These are phyloP conservation scores for Malacosoma neustria DNA, from an alignment of 2,888 invertebrate species.

Conservation along the genomic window DNA sequence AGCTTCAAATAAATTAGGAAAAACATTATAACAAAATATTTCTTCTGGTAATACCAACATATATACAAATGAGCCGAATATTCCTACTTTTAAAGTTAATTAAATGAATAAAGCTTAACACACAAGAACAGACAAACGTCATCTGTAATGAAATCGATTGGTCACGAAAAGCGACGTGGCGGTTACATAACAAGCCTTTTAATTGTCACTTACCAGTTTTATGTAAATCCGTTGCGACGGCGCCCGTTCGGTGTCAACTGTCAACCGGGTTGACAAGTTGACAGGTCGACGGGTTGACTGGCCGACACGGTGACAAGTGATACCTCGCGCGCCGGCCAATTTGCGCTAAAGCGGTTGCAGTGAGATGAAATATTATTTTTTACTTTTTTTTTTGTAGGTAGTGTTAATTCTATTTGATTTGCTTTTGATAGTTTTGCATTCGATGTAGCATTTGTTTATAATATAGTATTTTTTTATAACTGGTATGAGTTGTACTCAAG, in stretches of 20 bases:
- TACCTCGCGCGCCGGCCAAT: conserved; percentile 52
- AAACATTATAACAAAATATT: too few relatives aligned
- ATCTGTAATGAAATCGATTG: conserved; percentile 18
- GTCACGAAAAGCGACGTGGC: conserved; percentile 4
- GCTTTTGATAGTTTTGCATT: too few relatives aligned
- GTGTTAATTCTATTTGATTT: too few relatives aligned
- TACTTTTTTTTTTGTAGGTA: conserved; percentile 12
- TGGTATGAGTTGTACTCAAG: too few relatives aligned
- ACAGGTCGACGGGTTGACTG: conserved; percentile 45
- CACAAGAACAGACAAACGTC: background rate
- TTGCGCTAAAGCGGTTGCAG: conserved; percentile 43
- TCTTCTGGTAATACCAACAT: too few relatives aligned
- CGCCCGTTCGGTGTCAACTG: conserved; percentile 43
- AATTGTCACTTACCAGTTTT: conserved; percentile 57
- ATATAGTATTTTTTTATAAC: too few relatives aligned
- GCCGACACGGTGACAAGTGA: conserved; percentile 54
- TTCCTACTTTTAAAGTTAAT: too few relatives aligned
- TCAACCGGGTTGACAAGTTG: conserved; percentile 38
- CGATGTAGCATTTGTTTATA: too few relatives aligned
- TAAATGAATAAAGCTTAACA: too few relatives aligned
- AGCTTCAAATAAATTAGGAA: too few relatives aligned
- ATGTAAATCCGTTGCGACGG: conserved; percentile 57
- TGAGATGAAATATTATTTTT: conserved; percentile 39
- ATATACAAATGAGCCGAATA: too few relatives aligned
- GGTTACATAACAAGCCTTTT: conserved; percentile 35